Conservation (phyloP, 2,888 invertebrate genomes). For the Maniola hyperantus region DNA sequence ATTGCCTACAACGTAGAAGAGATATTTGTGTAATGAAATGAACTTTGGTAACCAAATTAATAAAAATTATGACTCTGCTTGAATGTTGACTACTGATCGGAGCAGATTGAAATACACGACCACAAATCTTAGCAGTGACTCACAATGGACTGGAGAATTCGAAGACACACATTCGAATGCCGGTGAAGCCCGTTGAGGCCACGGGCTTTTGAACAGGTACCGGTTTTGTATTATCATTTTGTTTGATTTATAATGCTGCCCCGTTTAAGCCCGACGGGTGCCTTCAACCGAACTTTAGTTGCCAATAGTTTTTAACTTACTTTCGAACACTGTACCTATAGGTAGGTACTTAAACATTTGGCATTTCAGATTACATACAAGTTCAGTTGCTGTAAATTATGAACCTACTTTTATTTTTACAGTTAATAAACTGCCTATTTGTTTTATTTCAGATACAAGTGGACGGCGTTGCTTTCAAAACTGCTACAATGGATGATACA, state of each 20-base stretch:
- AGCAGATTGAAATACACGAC: constrained; percentile 40
- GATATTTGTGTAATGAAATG: constrained; percentile 50
- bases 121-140: constrained; percentile 37
- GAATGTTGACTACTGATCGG: constrained; percentile 58
- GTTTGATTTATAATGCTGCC: constrained; percentile 74
- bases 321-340: not conserved
- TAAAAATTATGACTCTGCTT: constrained; percentile 55
- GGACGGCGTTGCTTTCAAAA: constrained; percentile 46
- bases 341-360: constrained; percentile 8
- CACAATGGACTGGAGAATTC: constrained; percentile 72
- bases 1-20: constrained; percentile 52
- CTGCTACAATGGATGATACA: constrained; percentile 24
- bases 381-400: not conserved
- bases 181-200: constrained; percentile 75
- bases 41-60: constrained; percentile 54
- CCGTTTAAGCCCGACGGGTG: constrained; percentile 56
- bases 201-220: constrained; percentile 78
- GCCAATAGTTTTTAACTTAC: constrained; percentile 24
- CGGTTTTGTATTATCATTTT: constrained; percentile 81
- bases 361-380: not conserved
- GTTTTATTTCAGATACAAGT: constrained; percentile 57
- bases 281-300: constrained; percentile 48
- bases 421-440: constrained; percentile 18
- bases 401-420: constrained; percentile 1
- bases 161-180: constrained; percentile 60